Percentiles rank a stretch among this genome's conserved stretches.
Conservation (phyloP, 2,888 invertebrate species). For the Apamea epomidion region DNA sequence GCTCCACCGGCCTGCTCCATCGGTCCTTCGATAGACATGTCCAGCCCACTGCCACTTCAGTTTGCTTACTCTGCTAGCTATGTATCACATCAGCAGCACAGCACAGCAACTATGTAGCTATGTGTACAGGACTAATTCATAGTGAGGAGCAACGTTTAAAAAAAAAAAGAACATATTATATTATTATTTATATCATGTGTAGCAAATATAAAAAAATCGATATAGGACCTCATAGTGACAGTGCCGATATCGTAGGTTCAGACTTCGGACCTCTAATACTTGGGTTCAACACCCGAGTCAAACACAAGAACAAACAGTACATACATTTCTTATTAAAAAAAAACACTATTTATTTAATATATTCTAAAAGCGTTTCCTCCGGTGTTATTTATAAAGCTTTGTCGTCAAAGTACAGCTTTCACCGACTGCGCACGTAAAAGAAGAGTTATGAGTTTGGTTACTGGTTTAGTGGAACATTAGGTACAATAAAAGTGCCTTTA, state of each 20-base stretch:
- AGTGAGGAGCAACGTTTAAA: too few species aligned
- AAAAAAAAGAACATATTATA: too few species aligned
- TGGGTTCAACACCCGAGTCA: slow-evolving; percentile 18
- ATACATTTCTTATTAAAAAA: not conserved
- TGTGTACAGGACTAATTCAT: too few species aligned
- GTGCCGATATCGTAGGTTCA: too few species aligned
- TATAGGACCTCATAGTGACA: not conserved
- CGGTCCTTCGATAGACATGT: too few species aligned
- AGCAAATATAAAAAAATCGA: too few species aligned
- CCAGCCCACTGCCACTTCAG: too few species aligned
- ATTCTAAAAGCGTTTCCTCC: slow-evolving; percentile 21
- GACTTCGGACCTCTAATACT: not conserved
- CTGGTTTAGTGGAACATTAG: slow-evolving; percentile 31
- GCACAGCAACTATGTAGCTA: too few species aligned
- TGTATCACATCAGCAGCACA: too few species aligned
- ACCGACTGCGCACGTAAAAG: slow-evolving; percentile 23
- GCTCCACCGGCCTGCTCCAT: too few species aligned
- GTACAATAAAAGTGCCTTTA: slow-evolving; percentile 19
- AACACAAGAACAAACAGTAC: not conserved
- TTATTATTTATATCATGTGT: too few species aligned
- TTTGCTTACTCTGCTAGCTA: too few species aligned
- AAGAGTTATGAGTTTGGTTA: slow-evolving; percentile 32
- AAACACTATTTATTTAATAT: slow-evolving; percentile 6
- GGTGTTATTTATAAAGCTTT: not conserved
- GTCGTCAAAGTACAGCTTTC: slow-evolving; percentile 8